Evolutionary conservation across 2,113 vertebrate species (phyloP), one percentile per base, ranked within the genome.

Genomic region (Cyanistes caeruleus): DNA sequence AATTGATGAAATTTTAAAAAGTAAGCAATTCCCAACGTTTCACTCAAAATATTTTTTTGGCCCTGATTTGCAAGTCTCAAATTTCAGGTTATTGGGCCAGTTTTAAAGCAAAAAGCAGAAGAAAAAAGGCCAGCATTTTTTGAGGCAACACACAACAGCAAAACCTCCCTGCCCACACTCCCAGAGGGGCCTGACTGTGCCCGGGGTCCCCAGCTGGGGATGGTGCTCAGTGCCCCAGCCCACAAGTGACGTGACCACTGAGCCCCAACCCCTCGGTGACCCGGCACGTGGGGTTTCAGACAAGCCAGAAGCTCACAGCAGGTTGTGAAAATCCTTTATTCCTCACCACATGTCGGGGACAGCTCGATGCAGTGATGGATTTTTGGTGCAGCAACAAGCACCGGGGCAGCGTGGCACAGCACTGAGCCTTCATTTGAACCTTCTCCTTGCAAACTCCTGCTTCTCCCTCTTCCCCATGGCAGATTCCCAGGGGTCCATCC

Each of bases 271-370:
- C 53, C 49, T 64, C 44, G 1, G 4, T 93, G 92, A 95, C 94
- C 95, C 7, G 17, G 78, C 70, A 52, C 28, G 28, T 87, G 94
- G 91, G 67, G 63, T 69, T 91, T 84, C 81, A 95, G 94, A 85
- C 64, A 25, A 30, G 81, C 58, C 94, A 95, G 93, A 89, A 91
- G 87, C 93, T 92, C 89, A 63, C 80, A 95, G 89, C 73, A 7
- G 91, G 81, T 31, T 92, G 89, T 74, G 73, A 49, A 78, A 92
- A 91, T 75, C 91, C 49, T 87, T 92, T 94, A 62, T 90, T 92
- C 93, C 91, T 94, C 92, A 78, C 90, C 87, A 92, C 87, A 64
- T 87, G 90, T 84, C 73, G 2, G 27, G 58, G 87, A 25, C 64
- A 79, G 87, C 80, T 84, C 91, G n/a, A 44, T 49, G 68, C 52